Percentiles rank a stretch among this genome's conserved stretches.
These are phyloP conservation scores for Pelecanoides urinatrix DNA, from an alignment of 2,113 vertebrate genomes.

Conservation along the genomic window DNA sequence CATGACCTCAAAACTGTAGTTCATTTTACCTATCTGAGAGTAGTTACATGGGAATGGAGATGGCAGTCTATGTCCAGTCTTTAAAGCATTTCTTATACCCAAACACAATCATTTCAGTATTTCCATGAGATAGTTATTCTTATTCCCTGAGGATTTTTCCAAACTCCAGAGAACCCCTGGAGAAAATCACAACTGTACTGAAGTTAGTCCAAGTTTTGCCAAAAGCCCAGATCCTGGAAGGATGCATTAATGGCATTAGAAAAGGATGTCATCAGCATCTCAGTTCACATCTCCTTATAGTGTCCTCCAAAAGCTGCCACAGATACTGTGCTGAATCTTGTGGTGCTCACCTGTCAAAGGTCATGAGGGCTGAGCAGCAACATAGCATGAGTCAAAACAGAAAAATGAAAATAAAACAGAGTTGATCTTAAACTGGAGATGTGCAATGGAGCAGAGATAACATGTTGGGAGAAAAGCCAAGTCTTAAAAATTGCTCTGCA, in stretches of 20 bases:
- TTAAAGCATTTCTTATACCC: neutral
- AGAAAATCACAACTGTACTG: neutral
- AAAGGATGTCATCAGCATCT: neutral
- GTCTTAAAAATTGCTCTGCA: neutral
- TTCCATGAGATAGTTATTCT: neutral
- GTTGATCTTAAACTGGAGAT: neutral
- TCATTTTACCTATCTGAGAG: neutral
- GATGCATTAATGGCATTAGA: neutral
- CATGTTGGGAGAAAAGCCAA: neutral
- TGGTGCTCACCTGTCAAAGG: neutral
- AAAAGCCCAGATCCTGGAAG: neutral
- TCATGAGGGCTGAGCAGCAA: neutral
- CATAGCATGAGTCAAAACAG: neutral
- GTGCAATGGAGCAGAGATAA: neutral
- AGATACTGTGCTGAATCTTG: neutral
- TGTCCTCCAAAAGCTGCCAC: neutral
- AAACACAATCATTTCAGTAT: neutral
- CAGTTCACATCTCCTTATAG: neutral
- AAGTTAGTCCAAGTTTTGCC: neutral
- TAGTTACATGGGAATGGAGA: neutral
- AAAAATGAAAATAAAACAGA: neutral
- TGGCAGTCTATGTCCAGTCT: neutral
- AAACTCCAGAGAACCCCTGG: neutral
- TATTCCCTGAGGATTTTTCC: neutral
- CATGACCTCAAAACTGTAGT: neutral